A percentile compares a stretch with the other conserved stretches of the same genome.
phyloP scores from a whole-genome alignment of 2,888 invertebrate species.

The Apotomis turbidana region DNA sequence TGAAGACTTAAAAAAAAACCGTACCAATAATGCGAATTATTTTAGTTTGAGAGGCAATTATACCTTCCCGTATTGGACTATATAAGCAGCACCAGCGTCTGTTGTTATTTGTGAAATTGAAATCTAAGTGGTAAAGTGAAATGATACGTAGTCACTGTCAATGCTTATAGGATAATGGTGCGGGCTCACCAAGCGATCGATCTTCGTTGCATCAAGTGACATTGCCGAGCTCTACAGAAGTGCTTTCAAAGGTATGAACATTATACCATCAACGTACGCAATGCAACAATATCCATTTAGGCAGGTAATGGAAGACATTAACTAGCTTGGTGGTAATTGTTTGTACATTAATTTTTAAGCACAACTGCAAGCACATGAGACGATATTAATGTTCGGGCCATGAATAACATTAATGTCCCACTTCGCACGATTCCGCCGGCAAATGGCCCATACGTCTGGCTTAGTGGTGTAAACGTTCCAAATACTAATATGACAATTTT shows the following conservation, averaged over 20 bases:
- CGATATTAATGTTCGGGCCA: constrained; percentile 67
- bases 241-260: background rate
- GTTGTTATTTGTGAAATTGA: no score
- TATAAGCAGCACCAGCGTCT: no score
- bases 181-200: no score
- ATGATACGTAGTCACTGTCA: no score
- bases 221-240: no score
- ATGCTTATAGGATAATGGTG: no score
- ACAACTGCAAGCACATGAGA: constrained; percentile 28
- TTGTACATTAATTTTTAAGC: constrained; percentile 39
- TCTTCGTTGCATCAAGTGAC: no score
- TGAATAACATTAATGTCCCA: constrained; percentile 70
- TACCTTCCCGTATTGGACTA: no score
- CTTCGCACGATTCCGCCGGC: constrained; percentile 70
- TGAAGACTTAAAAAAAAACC: no score
- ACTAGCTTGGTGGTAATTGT: constrained; percentile 27
- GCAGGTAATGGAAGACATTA: constrained; percentile 5
- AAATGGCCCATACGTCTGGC: constrained; percentile 79
- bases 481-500: constrained; percentile 77
- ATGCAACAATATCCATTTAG: background rate
- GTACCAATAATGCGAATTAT: no score
- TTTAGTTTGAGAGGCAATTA: no score
- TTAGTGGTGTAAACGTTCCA: constrained; percentile 76
- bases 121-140: no score
- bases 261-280: background rate